phyloP scores from a whole-genome alignment of 2,888 invertebrate genomes.

The Tetranychus piercei region DNA sequence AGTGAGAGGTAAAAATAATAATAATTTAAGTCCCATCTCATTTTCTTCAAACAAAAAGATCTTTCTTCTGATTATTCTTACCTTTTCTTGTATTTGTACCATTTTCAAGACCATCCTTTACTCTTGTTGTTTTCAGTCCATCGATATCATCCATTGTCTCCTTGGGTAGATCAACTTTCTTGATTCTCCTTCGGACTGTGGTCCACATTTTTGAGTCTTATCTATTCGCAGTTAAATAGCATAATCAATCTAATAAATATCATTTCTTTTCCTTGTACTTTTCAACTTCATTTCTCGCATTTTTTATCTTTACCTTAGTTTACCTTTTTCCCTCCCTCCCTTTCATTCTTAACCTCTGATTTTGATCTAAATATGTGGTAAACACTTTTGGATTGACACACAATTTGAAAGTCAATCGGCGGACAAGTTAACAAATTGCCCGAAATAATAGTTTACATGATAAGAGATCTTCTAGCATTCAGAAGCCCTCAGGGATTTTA shows the following conservation, averaged over 20 bases:
- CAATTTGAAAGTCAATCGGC: not conserved
- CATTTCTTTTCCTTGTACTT: not conserved
- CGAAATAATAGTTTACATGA: not conserved
- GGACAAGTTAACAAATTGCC: not conserved
- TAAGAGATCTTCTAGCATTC: not conserved
- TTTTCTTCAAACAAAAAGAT: not conserved
- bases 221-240: not conserved
- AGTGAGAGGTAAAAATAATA: no score
- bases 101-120: no score
- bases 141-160: not conserved
- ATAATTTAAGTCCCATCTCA: not conserved
- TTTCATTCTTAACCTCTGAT: no score
- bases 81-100: not conserved
- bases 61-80: not conserved
- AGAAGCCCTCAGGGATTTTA: not conserved
- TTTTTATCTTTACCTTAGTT: no score
- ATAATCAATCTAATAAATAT: not conserved
- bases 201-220: not conserved
- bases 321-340: no score
- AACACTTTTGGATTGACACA: no score
- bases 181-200: no score
- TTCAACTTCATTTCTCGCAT: not conserved
- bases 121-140: no score
- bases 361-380: no score
- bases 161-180: not conserved